Evolutionary conservation across 2,113 vertebrate species (phyloP).

Genomic region (Periophthalmodon schlosseri): DNA sequence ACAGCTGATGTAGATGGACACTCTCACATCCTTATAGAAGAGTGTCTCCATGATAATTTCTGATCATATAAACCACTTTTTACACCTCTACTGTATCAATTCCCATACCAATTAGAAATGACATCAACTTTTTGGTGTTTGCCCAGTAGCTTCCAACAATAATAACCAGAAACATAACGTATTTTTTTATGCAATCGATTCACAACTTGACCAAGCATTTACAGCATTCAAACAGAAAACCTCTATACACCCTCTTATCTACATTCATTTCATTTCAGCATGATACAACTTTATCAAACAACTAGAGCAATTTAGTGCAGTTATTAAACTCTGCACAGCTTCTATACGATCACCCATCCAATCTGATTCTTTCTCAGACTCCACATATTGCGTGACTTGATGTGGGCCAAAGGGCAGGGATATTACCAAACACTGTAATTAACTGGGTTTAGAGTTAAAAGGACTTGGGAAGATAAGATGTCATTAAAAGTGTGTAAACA

Average conservation of each 20-base stretch:
- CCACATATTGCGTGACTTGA: constrained; percentile 27
- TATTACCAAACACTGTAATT: constrained; percentile 52
- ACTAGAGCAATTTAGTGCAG: neutral
- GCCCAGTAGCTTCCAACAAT: neutral
- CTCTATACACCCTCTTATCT: neutral
- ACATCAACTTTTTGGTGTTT: neutral
- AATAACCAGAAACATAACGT: neutral
- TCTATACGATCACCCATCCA: constrained; percentile 24
- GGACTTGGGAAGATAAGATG: constrained; percentile 38
- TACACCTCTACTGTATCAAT: no score
- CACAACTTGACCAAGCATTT: neutral
- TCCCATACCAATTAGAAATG: no score
- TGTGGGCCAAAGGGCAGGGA: constrained; percentile 29
- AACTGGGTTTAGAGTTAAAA: constrained; percentile 51
- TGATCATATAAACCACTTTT: no score
- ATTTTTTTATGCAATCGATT: neutral
- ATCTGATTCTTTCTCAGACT: constrained; percentile 23
- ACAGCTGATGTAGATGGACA: no score
- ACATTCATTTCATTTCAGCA: neutral
- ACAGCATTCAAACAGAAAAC: neutral
- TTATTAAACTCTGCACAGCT: neutral
- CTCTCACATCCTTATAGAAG: no score
- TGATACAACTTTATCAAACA: neutral
- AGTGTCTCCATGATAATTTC: no score
- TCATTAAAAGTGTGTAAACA: constrained; percentile 44